Base-by-base conservation (phyloP, 2,797 vertebrate genomes). In the Distichodus sexfasciatus region DNA sequence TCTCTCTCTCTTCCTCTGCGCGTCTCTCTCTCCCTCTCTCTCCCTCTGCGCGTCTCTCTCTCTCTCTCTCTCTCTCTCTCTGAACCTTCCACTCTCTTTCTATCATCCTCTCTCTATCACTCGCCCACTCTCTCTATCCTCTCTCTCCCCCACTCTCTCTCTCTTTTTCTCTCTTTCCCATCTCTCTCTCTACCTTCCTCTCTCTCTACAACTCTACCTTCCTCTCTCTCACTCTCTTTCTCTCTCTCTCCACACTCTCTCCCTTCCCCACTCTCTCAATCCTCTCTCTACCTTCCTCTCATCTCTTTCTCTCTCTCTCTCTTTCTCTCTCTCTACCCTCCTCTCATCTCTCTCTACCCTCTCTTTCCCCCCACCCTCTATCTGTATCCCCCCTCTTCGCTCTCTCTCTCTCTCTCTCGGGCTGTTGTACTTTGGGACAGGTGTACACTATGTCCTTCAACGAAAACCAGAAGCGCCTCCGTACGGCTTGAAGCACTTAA, bases 261-360 rank as follows among this genome's bases (percentile, higher is more conserved):
- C 40, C 3, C 3, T 41, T 24, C 28, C 9, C 28, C 23, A 14
- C 47, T 26, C 10, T 26, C 23, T 2, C 62, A 33, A 43, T 8
- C 9, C 4, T 19, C 46, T 38, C 33, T 28, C 46, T 51, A 8
- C 23, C 33, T 50, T 15, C 41, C 24, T 29, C 43, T 50, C 31
- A 38, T 48, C 41, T 19, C 46, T 29, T 31, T 46, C 35, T 14
- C 12, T 4, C 55, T 5, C 23, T 33, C 10, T 48, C 29, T 40
- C 17, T 29, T 40, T 21, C 51, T 12, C 54, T 29, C 61, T 9
- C 48, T 24, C 71, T 3, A 55, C 15, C 61, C 31, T 36, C 43
- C 67, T 66, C 63, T 41, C n/a, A n/a, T n/a, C 68, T 21, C 14
- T 41, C 24, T 24, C 43, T 53, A 47, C 55, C 54, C 43, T 43